Percentiles rank a stretch among this genome's conserved stretches.
phyloP scores from a whole-genome alignment of 2,888 invertebrate species.

The Tipula unca region DNA sequence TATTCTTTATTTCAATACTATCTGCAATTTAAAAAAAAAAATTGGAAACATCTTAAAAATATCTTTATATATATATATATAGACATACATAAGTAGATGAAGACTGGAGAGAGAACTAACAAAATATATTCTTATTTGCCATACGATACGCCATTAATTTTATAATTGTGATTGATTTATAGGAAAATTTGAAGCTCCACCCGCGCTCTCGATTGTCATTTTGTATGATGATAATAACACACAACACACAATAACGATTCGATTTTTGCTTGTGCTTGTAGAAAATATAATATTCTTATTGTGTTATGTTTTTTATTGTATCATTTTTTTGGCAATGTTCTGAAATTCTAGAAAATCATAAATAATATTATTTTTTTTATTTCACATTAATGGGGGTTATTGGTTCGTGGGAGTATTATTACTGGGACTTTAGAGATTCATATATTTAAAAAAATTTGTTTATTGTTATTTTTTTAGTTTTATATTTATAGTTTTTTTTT shows the following conservation, averaged over 20 bases:
- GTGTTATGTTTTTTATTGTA: not conserved
- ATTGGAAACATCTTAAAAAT: not conserved
- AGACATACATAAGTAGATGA: not conserved
- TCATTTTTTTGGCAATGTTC: not conserved
- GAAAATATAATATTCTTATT: not conserved
- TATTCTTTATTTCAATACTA: too few relatives aligned
- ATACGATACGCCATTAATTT: not conserved
- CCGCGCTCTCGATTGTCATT: not conserved
- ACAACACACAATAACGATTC: not conserved
- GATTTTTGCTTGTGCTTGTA: not conserved
- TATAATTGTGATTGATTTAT: not conserved
- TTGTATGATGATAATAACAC: not conserved
- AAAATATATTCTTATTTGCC: not conserved
- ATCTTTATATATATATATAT: not conserved
- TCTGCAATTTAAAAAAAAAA: not conserved
- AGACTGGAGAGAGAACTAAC: not conserved
- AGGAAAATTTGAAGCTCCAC: not conserved
- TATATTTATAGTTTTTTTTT: constrained; percentile 25
- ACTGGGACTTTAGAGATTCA: not conserved
- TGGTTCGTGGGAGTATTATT: constrained; percentile 1
- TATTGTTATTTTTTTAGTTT: not conserved
- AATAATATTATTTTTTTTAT: not conserved
- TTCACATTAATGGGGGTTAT: not conserved
- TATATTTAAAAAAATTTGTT: not conserved
- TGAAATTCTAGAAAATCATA: not conserved